Conservation (phyloP, 2,888 invertebrate genomes). For the Lithosia quadra region DNA sequence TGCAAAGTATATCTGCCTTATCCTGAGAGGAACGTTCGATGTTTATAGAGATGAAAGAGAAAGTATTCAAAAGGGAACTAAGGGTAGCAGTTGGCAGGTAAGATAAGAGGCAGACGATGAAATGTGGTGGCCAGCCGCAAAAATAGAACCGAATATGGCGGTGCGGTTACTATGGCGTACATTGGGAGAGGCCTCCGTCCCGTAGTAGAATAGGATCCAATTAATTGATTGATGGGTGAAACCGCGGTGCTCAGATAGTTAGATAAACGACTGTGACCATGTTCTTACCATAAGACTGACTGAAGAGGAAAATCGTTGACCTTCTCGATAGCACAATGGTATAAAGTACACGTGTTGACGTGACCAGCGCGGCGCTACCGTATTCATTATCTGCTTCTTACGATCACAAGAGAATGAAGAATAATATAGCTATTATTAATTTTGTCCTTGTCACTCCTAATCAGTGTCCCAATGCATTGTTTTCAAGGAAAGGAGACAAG, state of each 20-base stretch:
- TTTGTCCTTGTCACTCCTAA: conserved; percentile 13
- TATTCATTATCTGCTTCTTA: not conserved
- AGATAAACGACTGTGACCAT: not conserved
- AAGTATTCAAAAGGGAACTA: too few species aligned
- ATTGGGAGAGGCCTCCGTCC: too few species aligned
- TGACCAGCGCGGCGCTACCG: not conserved
- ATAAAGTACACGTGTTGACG: not conserved
- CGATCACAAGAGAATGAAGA: conserved; percentile 6
- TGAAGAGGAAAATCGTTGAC: conserved; percentile 1
- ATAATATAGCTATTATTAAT: not conserved
- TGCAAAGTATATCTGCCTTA: too few species aligned
- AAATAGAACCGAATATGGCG: too few species aligned
- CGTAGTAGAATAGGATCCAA: not conserved
- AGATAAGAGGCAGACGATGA: too few species aligned
- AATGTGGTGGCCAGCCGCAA: too few species aligned
- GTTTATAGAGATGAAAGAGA: too few species aligned
- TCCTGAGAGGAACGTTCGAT: too few species aligned
- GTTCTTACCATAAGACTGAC: not conserved
- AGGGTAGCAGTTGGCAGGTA: too few species aligned
- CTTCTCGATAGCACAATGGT: not conserved
- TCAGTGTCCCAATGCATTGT: not conserved
- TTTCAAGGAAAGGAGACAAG: not conserved
- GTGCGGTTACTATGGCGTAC: too few species aligned
- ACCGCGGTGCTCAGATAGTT: fast-evolving
- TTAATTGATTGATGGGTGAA: not conserved